These are phyloP conservation scores for Luidia sarsii DNA, from an alignment of 53 echinoderm and acorn worm genomes.

Conservation along the genomic window DNA sequence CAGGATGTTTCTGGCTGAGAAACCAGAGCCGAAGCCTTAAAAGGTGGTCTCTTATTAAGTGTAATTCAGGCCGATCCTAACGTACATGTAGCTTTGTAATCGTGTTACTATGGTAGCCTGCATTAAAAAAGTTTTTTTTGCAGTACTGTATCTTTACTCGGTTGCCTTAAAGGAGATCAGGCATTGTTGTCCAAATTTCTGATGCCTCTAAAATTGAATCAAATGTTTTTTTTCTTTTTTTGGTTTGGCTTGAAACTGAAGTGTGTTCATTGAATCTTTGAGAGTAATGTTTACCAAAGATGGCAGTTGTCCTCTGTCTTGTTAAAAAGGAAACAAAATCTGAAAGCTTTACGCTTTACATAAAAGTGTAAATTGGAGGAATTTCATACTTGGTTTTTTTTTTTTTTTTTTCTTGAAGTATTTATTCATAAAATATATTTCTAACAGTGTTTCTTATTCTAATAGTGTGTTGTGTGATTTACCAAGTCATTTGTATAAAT, in stretches of 20 bases:
- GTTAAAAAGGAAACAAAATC: not conserved
- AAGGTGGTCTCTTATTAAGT: too few relatives aligned
- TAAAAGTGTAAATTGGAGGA: not conserved
- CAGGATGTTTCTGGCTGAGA: too few relatives aligned
- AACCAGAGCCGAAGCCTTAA: too few relatives aligned
- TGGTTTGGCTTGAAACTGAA: not conserved
- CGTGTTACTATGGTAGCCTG: not conserved
- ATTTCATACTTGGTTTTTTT: not conserved
- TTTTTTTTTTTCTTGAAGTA: not conserved
- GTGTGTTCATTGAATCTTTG: not conserved
- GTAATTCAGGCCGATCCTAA: too few relatives aligned
- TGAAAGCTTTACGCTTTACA: not conserved
- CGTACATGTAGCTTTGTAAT: too few relatives aligned
- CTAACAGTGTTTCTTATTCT: not conserved
- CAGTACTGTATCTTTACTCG: not conserved
- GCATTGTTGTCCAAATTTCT: not conserved
- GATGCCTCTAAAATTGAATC: not conserved
- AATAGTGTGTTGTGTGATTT: not conserved
- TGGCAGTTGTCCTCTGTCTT: not conserved
- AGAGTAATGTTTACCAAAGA: conserved; percentile 4
- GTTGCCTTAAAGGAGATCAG: not conserved
- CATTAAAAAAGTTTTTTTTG: not conserved
- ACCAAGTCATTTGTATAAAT: not conserved
- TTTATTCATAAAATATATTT: not conserved
- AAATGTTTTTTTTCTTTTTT: too few relatives aligned